phyloP scores from a whole-genome alignment of 1,140 invertebrate species.

The Pseudomyrmex dendroicus region DNA sequence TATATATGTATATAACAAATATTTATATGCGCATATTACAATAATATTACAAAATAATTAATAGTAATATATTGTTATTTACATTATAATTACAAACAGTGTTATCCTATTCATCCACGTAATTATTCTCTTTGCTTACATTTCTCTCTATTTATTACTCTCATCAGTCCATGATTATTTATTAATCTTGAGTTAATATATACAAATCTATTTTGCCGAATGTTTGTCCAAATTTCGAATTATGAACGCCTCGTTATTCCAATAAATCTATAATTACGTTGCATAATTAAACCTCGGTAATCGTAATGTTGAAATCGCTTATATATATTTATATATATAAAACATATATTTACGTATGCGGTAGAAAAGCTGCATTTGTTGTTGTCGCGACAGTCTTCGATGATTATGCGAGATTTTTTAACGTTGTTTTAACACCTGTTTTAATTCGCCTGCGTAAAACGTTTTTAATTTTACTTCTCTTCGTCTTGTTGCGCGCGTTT shows the following conservation, averaged over 20 bases:
- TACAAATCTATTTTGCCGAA: background rate
- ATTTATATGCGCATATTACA: conserved; percentile 22
- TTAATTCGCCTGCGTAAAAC: conserved; percentile 9
- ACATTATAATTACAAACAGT: conserved; percentile 31
- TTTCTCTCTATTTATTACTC: conserved; percentile 19
- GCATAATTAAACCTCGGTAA: background rate
- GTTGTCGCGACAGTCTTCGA: background rate
- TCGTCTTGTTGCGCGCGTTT: background rate
- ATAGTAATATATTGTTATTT: conserved; percentile 18
- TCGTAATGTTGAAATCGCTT: too few species aligned
- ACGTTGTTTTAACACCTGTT: background rate
- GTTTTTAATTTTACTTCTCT: conserved; percentile 9
- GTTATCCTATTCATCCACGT: conserved; percentile 17
- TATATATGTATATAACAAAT: background rate
- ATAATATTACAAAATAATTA: conserved; percentile 34
- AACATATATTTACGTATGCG: background rate
- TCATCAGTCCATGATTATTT: conserved; percentile 32
- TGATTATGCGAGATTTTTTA: conserved; percentile 8
- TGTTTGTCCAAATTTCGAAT: conserved; percentile 9
- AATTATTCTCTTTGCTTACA: conserved; percentile 2
- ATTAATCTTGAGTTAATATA: conserved; percentile 38
- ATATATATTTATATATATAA: background rate
- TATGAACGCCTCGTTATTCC: conserved; percentile 10
- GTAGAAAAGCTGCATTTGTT: background rate
- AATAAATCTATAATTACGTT: conserved; percentile 18